Conservation (phyloP, 1,140 invertebrate genomes). For the Hyles vespertilio region DNA sequence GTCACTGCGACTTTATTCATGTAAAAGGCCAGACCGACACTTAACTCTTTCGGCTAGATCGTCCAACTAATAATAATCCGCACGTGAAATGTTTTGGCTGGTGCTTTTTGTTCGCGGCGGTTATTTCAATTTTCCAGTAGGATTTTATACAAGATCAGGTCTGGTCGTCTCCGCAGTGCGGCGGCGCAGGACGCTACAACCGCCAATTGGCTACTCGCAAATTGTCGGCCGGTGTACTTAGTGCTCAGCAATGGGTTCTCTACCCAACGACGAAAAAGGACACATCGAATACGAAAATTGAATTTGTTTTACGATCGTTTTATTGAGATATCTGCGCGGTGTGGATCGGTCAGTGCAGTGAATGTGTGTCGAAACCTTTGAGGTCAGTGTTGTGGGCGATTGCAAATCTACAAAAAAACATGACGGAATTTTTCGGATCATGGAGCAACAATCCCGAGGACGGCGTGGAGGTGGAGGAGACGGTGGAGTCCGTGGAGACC, state of each 20-base stretch:
- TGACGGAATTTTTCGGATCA: slow-evolving; percentile 65
- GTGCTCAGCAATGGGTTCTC: slow-evolving; percentile 28
- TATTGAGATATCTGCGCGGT: slow-evolving; percentile 10
- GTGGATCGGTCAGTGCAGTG: slow-evolving; percentile 36
- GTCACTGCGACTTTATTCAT: slow-evolving; percentile 47
- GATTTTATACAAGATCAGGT: slow-evolving; percentile 68
- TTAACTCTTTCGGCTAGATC: slow-evolving; percentile 70
- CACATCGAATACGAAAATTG: slow-evolving; percentile 15
- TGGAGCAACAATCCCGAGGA: slow-evolving; percentile 46
- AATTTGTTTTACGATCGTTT: slow-evolving; percentile 7
- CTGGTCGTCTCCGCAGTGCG: slow-evolving; percentile 57
- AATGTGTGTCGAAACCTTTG: slow-evolving; percentile 45
- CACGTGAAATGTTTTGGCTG: slow-evolving; percentile 75
- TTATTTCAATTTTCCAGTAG: slow-evolving; percentile 76
- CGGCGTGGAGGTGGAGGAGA: slow-evolving; percentile 40
- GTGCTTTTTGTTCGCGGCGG: slow-evolving; percentile 73
- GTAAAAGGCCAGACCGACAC: slow-evolving; percentile 54
- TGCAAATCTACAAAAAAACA: slow-evolving; percentile 31
- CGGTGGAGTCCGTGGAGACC: slow-evolving; percentile 53
- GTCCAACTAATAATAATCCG: slow-evolving; percentile 74
- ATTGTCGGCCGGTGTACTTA: neutral
- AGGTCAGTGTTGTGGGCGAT: slow-evolving; percentile 43
- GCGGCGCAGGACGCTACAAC: slow-evolving; percentile 21
- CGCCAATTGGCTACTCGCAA: slow-evolving; percentile 8
- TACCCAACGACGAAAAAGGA: slow-evolving; percentile 25